Evolutionary conservation across 2,113 vertebrate species (phyloP), one percentile per base, ranked within the genome.

Genomic region (Cynoglossus semilaevis): DNA sequence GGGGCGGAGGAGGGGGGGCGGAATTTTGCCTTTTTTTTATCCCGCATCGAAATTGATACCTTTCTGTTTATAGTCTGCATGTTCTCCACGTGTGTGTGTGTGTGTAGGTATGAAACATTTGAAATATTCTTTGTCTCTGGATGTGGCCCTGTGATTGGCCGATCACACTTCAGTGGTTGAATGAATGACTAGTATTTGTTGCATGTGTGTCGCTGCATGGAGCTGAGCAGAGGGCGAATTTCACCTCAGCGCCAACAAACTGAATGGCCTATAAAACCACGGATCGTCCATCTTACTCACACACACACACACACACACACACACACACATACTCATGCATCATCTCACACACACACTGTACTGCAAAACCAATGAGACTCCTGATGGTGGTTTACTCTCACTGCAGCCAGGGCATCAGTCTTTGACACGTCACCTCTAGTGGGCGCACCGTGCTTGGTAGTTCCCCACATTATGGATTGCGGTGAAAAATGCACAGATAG

Each of bases 391-490:
- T 78, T 72, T 63, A 70, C 64, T 55, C 22, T 29, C 22, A 6
- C 22, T 62, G 47, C 44, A 17, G 7, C 15, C 1, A 62, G 15
- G 35, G 58, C 64, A 38, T 69, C 72, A 62, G 54, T 81, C 73
- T 79, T 18, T 53, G 58, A 67, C 54, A 51, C 42, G 16, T 51
- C 71, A 67, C 58, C 47, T 13, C 13, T 52, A 36, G 51, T 41
- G 10, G 72, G 72, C 38, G 51, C 60, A 73, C 63, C 66, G 72
- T 12, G 58, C 42, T 9, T 0, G 36, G 68, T 74, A 36, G 55
- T 77, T 70, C 76, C 69, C 50, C 55, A 22, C 36, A 2, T 69
- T 80, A 60, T 79, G 44, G 73, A 77, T 67, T 77, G 73, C 47
- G 55, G 55, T 40, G 63, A 52, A 36, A 10, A 62, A 42, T 8